phyloP scores from a whole-genome alignment of 2,888 invertebrate genomes.

The Adelognathus sp. region DNA sequence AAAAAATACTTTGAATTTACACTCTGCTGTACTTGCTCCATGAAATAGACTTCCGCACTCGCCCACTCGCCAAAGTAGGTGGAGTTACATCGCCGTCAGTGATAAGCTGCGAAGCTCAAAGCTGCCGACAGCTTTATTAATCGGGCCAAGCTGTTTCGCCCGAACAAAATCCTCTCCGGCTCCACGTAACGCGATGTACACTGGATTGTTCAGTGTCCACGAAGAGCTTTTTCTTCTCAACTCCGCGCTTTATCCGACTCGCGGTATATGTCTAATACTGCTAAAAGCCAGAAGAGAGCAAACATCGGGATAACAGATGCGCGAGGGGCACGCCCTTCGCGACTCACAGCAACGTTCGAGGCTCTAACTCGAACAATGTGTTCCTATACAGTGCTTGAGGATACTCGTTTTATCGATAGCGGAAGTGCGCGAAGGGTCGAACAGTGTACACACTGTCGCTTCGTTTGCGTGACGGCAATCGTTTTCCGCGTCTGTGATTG shows the following conservation, averaged over 20 bases:
- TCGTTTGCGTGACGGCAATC: conserved; percentile 26
- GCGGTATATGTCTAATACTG: neutral
- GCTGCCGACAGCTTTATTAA: conserved; percentile 44
- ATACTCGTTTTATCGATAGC: conserved; percentile 14
- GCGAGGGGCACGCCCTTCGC: neutral
- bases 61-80: neutral
- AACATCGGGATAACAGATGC: neutral
- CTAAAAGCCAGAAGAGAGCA: neutral
- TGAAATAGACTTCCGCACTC: neutral
- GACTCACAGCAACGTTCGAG: neutral
- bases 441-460: neutral
- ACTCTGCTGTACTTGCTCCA: neutral
- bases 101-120: conserved; percentile 13
- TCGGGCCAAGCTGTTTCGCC: conserved; percentile 14
- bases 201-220: conserved; percentile 12
- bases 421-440: neutral
- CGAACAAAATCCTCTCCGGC: conserved; percentile 1
- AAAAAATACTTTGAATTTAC: neutral
- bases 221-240: neutral
- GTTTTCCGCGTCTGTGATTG: conserved; percentile 27
- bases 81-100: conserved; percentile 8
- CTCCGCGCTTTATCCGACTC: neutral
- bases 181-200: neutral
- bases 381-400: neutral
- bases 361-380: neutral